Conservation (phyloP, 2,888 invertebrate genomes). For the Chrysotoxum bicinctum region DNA sequence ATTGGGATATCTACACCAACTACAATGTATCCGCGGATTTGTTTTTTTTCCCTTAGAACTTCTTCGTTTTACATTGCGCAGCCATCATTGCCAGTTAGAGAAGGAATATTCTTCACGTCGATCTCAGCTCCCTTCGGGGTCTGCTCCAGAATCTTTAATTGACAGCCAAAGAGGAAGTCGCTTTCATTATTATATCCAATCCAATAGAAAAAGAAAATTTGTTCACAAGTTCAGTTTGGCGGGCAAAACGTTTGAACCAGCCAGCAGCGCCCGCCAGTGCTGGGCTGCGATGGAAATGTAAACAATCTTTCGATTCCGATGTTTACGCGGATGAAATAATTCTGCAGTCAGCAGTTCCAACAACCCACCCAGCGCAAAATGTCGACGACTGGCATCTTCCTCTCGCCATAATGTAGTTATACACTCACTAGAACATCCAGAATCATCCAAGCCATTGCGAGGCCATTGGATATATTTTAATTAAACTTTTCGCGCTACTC, state of each 20-base stretch:
- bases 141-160: constrained; percentile 30
- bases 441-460: constrained; percentile 2
- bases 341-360: constrained; percentile 49
- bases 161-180: constrained; percentile 60
- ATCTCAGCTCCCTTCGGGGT: neutral
- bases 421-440: neutral
- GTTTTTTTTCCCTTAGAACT: neutral
- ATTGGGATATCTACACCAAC: neutral
- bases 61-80: neutral
- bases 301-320: constrained; percentile 66
- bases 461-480: constrained; percentile 59
- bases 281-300: constrained; percentile 57
- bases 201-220: constrained; percentile 37
- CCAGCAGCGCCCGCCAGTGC: neutral
- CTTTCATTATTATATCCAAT: constrained; percentile 48
- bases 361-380: neutral
- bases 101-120: neutral
- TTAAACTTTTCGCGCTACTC: constrained; percentile 64
- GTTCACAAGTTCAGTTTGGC: constrained; percentile 27
- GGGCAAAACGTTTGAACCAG: constrained; percentile 17
- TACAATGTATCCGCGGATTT: neutral
- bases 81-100: neutral
- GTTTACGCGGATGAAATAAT: constrained; percentile 65
- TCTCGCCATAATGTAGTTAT: neutral
- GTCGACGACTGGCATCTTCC: constrained; percentile 1